Evolutionary conservation across 2,797 vertebrate genomes (phyloP).

Genomic region (Nasua narica): DNA sequence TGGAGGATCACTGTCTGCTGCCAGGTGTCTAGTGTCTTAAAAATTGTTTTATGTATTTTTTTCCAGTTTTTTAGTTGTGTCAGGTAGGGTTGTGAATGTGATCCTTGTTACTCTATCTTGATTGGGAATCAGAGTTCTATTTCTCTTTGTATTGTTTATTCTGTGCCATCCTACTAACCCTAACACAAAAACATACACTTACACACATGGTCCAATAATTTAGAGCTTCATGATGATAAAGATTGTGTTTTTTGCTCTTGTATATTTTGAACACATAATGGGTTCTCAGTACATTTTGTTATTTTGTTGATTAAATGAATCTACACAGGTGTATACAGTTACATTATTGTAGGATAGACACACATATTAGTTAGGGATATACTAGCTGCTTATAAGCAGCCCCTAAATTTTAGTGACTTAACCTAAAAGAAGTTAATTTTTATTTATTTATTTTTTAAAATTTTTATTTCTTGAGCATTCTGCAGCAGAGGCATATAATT

Average conservation of each 20-base stretch:
- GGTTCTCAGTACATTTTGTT: background rate
- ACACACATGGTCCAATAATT: background rate
- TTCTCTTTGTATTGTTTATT: background rate
- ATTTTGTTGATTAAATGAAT: conserved; percentile 2
- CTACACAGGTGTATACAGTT: background rate
- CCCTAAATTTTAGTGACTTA: background rate
- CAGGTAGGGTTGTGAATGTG: background rate
- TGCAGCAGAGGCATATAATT: background rate
- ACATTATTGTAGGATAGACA: background rate
- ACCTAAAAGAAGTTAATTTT: background rate
- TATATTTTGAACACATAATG: background rate
- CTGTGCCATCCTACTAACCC: background rate
- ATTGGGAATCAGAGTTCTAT: background rate
- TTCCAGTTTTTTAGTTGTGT: background rate
- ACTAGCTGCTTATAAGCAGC: background rate
- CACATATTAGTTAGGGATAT: background rate
- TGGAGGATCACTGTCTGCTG: background rate
- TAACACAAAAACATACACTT: background rate
- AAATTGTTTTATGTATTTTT: background rate
- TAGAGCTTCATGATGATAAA: background rate
- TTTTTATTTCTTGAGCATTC: conserved; percentile 22
- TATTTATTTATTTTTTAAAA: conserved; percentile 7
- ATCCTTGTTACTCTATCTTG: background rate
- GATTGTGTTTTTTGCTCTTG: background rate
- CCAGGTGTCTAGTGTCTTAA: background rate